phyloP scores from a whole-genome alignment of 1,140 invertebrate species.

The Ceratosolen solmsi region DNA sequence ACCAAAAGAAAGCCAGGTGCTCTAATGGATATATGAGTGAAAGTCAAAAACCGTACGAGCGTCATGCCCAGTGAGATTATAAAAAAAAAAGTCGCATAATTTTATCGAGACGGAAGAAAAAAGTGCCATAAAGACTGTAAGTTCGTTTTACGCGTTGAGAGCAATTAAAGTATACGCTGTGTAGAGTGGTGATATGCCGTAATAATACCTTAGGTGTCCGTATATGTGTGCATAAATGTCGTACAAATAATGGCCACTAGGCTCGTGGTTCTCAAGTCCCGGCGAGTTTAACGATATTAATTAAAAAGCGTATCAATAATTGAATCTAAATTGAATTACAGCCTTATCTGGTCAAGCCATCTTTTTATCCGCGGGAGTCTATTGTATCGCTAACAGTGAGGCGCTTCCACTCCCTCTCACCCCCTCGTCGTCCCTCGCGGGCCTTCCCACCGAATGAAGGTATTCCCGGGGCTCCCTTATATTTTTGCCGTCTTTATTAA shows the following conservation, averaged over 20 bases:
- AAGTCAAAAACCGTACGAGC: too few species aligned
- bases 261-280: constrained; percentile 10
- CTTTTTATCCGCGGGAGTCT: constrained; percentile 53
- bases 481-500: constrained; percentile 43
- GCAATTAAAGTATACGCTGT: background rate
- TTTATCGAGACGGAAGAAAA: background rate
- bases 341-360: constrained; percentile 56
- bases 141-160: background rate
- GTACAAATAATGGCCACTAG: background rate
- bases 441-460: constrained; percentile 13
- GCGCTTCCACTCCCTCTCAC: background rate
- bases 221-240: background rate
- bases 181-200: background rate
- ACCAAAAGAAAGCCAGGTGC: too few species aligned
- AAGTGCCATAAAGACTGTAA: background rate
- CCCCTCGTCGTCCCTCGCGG: background rate
- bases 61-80: too few species aligned
- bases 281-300: constrained; percentile 55
- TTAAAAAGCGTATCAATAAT: constrained; percentile 60
- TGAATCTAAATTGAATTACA: constrained; percentile 61
- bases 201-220: background rate
- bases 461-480: constrained; percentile 33
- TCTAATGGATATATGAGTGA: too few species aligned
- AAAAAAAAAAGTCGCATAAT: background rate
- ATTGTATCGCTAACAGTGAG: constrained; percentile 17